These are phyloP conservation scores for Nephrotoma guestfalica DNA, from an alignment of 2,888 invertebrate genomes.

Conservation along the genomic window DNA sequence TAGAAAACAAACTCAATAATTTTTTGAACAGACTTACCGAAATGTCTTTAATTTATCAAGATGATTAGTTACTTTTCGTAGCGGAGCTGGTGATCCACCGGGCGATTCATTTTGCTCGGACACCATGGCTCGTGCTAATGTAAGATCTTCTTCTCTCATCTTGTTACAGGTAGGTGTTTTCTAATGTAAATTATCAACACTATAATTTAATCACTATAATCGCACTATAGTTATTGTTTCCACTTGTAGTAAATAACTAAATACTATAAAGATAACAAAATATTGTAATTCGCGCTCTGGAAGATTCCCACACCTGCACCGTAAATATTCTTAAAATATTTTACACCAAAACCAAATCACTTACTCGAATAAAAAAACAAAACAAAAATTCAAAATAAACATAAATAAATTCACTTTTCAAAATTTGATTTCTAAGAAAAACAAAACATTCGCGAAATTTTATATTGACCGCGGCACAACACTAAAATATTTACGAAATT, in stretches of 20 bases:
- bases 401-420: not conserved
- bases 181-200: not conserved
- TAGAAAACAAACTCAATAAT: not conserved
- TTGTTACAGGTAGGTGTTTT: slow-evolving; percentile 8
- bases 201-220: not conserved
- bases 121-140: slow-evolving; percentile 56
- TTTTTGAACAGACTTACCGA: slow-evolving; percentile 35
- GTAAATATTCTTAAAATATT: not conserved
- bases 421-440: not conserved
- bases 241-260: no score
- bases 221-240: not conserved
- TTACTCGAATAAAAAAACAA: not conserved
- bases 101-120: slow-evolving; percentile 43
- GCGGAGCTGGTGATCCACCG: slow-evolving; percentile 42
- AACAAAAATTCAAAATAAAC: not conserved
- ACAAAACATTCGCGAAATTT: not conserved
- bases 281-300: not conserved
- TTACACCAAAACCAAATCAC: not conserved
- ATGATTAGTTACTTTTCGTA: slow-evolving; percentile 37
- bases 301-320: not conserved
- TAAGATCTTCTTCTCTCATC: slow-evolving; percentile 61
- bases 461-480: not conserved
- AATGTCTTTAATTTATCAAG: slow-evolving; percentile 52
- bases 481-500: not conserved
- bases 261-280: not conserved